A percentile compares a stretch with the other conserved stretches of the same genome.
Conservation (phyloP, 2,888 invertebrate species). For the Paralinhomoeus sp. region DNA sequence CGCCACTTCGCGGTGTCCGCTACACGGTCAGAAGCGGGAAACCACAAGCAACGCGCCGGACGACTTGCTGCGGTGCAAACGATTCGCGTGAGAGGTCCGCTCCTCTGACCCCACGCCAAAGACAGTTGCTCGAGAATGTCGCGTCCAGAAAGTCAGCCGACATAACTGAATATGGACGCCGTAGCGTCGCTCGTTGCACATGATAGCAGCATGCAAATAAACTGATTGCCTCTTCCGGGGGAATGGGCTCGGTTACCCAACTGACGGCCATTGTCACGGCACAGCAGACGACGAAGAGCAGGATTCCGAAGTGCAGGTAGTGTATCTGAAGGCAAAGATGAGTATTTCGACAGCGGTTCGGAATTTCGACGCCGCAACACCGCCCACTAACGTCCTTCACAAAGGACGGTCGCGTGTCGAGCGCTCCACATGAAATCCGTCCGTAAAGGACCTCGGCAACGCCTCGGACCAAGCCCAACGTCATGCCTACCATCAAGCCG, state of each 20-base stretch:
- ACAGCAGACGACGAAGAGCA: slow-evolving; percentile 31
- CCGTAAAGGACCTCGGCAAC: slow-evolving; percentile 33
- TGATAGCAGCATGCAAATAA: too few species aligned
- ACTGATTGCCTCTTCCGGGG: slow-evolving; percentile 20
- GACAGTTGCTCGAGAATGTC: too few species aligned
- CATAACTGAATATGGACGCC: too few species aligned
- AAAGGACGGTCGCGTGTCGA: slow-evolving; percentile 6
- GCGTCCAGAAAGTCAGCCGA: too few species aligned
- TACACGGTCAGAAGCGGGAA: too few species aligned
- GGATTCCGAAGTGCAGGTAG: slow-evolving; percentile 34
- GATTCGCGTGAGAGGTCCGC: too few species aligned
- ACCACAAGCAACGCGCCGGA: too few species aligned
- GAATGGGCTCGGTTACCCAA: slow-evolving; percentile 31
- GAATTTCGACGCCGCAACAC: too few species aligned
- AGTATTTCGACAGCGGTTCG: too few species aligned
- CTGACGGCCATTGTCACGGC: slow-evolving; percentile 29
- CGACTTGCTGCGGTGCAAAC: too few species aligned
- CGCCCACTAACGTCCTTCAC: slow-evolving; percentile 3
- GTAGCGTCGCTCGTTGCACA: too few species aligned
- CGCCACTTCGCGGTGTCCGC: neutral
- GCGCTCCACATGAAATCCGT: slow-evolving; percentile 28
- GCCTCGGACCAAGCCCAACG: slow-evolving; percentile 29
- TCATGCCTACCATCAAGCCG: slow-evolving; percentile 34
- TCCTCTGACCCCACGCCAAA: too few species aligned
- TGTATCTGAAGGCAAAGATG: slow-evolving; percentile 26